Percentiles rank a stretch among this genome's conserved stretches.
Conservation (phyloP, 2,113 vertebrate species). For the Calonectris borealis region DNA sequence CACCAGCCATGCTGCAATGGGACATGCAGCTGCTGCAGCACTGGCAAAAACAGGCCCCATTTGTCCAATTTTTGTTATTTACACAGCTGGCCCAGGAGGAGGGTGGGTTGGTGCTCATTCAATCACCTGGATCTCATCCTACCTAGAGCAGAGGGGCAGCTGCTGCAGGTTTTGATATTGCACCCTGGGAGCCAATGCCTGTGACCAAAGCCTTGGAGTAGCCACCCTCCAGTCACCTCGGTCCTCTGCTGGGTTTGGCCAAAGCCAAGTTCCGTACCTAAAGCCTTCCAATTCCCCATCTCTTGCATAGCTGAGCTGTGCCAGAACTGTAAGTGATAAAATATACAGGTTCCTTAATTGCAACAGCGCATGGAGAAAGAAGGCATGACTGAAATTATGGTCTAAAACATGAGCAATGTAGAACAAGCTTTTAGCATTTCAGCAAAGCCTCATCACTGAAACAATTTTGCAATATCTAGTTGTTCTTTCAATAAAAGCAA, state of each 20-base stretch:
- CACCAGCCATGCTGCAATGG: no score
- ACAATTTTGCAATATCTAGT: not conserved
- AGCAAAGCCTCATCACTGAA: not conserved
- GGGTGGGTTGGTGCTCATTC: not conserved
- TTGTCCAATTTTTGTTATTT: not conserved
- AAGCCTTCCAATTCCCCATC: not conserved
- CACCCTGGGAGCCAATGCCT: not conserved
- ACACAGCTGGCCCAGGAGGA: not conserved
- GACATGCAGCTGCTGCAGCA: not conserved
- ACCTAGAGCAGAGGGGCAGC: not conserved
- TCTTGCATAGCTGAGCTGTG: not conserved
- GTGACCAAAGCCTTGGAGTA: not conserved
- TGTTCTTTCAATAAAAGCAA: not conserved
- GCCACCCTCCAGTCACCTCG: not conserved
- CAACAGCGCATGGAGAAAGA: not conserved
- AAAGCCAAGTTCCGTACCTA: not conserved
- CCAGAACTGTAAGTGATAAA: not conserved
- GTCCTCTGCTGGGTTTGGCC: not conserved
- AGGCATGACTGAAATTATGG: not conserved
- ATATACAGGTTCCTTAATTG: not conserved
- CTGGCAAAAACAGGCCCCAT: not conserved
- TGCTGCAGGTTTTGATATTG: not conserved
- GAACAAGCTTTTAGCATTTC: not conserved
- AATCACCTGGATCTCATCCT: not conserved
- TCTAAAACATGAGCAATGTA: rapidly evolving